Percentiles rank a stretch among this genome's conserved stretches.
Evolutionary conservation across 2,888 invertebrate species (phyloP).

Genomic region (Acleris laterana): DNA sequence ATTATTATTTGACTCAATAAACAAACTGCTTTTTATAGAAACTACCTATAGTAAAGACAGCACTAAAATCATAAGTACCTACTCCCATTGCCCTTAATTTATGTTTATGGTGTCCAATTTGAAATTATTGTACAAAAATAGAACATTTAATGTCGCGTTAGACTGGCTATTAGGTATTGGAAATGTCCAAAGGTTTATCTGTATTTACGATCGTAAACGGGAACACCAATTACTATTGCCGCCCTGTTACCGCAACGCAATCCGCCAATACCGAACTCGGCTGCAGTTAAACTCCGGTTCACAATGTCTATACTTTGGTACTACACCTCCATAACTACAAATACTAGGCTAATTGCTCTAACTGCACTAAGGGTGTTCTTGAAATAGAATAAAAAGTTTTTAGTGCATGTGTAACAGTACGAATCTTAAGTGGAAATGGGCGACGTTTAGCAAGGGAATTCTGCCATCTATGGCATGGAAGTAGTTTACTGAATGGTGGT

Average conservation of each 20-base stretch:
- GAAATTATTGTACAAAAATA: conserved; percentile 3
- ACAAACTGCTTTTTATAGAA: too few species aligned
- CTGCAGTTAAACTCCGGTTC: not conserved
- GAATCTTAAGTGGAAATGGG: too few species aligned
- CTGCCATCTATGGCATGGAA: too few species aligned
- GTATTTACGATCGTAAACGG: conserved; percentile 17
- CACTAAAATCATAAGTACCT: too few species aligned
- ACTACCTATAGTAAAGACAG: too few species aligned
- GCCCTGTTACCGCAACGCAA: conserved; percentile 16
- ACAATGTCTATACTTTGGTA: conserved; percentile 2
- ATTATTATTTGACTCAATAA: too few species aligned
- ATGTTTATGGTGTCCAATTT: not conserved
- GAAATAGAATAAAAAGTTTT: too few species aligned
- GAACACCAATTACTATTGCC: conserved; percentile 14
- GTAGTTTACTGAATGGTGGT: too few species aligned
- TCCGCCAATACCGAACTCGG: not conserved
- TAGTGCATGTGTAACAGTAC: too few species aligned
- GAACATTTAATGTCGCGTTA: conserved; percentile 1
- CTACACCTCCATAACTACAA: not conserved
- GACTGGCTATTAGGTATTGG: conserved; percentile 1
- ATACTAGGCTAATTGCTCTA: not conserved
- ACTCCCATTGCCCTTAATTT: too few species aligned
- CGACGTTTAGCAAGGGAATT: too few species aligned
- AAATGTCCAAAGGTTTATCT: conserved; percentile 9
- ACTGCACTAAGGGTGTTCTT: too few species aligned